phyloP scores from a whole-genome alignment of 2,113 vertebrate species.

The Malaclemys terrapin region DNA sequence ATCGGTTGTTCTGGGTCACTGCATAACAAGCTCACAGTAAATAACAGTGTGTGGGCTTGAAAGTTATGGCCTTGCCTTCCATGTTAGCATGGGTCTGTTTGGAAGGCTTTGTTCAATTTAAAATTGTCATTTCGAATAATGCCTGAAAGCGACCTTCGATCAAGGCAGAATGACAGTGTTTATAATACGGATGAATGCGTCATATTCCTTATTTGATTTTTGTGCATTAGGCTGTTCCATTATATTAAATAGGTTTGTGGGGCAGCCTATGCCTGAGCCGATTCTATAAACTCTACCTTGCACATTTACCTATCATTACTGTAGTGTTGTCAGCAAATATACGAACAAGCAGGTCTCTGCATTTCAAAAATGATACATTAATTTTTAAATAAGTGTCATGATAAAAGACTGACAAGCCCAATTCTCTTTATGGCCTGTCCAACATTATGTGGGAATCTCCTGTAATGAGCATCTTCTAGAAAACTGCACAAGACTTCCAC shows the following conservation, averaged over 20 bases:
- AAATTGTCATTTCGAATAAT: constrained; percentile 30
- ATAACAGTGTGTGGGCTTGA: neutral
- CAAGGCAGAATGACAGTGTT: constrained; percentile 22
- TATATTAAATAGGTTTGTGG: neutral
- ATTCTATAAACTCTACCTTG: neutral
- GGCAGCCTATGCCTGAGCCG: neutral
- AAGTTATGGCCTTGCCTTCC: constrained; percentile 15
- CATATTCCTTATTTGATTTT: neutral
- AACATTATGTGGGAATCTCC: constrained; percentile 62
- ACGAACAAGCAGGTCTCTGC: constrained; percentile 37
- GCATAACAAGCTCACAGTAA: neutral
- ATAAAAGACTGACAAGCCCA: constrained; percentile 71
- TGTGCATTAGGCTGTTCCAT: neutral
- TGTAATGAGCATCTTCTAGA: constrained; percentile 74
- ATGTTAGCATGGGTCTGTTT: neutral
- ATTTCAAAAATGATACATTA: constrained; percentile 40
- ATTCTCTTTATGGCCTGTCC: constrained; percentile 69
- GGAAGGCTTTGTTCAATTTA: constrained; percentile 7
- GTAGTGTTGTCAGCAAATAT: constrained; percentile 32
- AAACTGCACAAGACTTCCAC: constrained; percentile 67
- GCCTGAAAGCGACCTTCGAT: neutral
- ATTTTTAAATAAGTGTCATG: constrained; percentile 72
- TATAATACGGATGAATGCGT: neutral
- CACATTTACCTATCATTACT: constrained; percentile 38
- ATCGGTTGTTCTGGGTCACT: neutral